Evolutionary conservation across 2,888 invertebrate species (phyloP).

Genomic region (Hermaeophaga mercurialis): DNA sequence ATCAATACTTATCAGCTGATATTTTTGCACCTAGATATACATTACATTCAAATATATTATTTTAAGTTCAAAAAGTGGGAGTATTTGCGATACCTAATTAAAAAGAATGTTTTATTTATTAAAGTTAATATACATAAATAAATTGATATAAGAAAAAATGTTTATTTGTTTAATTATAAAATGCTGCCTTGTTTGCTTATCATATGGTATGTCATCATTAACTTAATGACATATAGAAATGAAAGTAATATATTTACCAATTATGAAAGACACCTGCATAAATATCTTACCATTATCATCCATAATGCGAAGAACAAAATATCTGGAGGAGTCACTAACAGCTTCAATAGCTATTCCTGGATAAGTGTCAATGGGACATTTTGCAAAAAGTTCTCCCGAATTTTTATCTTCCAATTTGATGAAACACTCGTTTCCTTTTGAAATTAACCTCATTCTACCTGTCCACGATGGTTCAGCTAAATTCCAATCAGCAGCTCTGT

Average conservation of each 20-base stretch:
- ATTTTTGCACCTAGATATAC: too few relatives aligned
- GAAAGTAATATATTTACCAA: background rate
- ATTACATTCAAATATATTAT: too few relatives aligned
- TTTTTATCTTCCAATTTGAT: conserved; percentile 96
- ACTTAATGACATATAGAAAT: conserved; percentile 3
- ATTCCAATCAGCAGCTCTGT: conserved; percentile 98
- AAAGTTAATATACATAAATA: too few relatives aligned
- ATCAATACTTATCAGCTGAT: too few relatives aligned
- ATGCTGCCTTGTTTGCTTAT: too few relatives aligned
- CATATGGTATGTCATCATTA: too few relatives aligned
- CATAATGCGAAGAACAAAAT: conserved; percentile 94
- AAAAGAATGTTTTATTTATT: too few relatives aligned
- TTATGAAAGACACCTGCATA: too few relatives aligned
- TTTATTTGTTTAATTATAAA: too few relatives aligned
- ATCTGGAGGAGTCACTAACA: conserved; percentile 96
- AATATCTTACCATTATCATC: conserved; percentile 80
- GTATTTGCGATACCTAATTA: too few relatives aligned
- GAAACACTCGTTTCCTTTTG: conserved; percentile 83
- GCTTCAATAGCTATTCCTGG: conserved; percentile 94
- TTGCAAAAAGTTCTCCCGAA: conserved; percentile 92
- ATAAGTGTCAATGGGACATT: conserved; percentile 94
- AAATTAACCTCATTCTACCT: conserved; percentile 90
- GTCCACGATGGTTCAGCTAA: conserved; percentile 98
- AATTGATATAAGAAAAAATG: too few relatives aligned
- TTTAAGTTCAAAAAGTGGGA: too few relatives aligned